Base-by-base conservation (phyloP, 23 tunicate genomes). In the Botrylloides violaceus region DNA sequence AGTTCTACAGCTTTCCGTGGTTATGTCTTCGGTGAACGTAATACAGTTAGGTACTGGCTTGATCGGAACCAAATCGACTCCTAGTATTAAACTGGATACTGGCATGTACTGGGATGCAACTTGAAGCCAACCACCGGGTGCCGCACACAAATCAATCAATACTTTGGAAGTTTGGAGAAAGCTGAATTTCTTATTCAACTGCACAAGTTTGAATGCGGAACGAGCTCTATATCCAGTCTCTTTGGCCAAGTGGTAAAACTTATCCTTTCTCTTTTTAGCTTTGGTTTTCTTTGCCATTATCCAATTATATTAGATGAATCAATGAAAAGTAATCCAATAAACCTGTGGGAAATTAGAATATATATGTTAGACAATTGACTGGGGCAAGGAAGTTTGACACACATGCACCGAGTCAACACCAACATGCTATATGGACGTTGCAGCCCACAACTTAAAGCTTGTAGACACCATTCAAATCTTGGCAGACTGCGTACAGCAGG, bases 41-140 rank as follows among this genome's bases (percentile, higher is more conserved):
- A 80, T 78, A 34, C 88, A 83, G 34, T 85, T 64, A 3, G 88
- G 84, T n/a, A 93, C 65, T 4, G 98, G 95, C 32, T 80, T 81
- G 26, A 93, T 93, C 20, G 98, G 98, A 5, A 81, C 94, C 25
- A 87, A 73, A 78, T 95, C 96, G 36, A 95, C 91, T 2, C 96
- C 96, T 9, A 95, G 32, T 38, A 95, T 88, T 65, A 79, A 66
- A 55, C 92, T 87, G 30, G 81, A 70, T 53, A 83, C 77, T 15
- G 96, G 99, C 96, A 87, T 87, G 66, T 82, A 87, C 39, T 95
- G 91, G n/a, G 95, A 79, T 3, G 99, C 96, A 38, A 95, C 98
- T 65, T 93, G 98, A 32, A 85, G 59, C 98, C 98, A 93, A 33
- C 98, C 98, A 29, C 98, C 98, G 0, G 98, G 98, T 2, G 98